phyloP scores from a whole-genome alignment of 2,113 vertebrate species.

The Danio rerio region DNA sequence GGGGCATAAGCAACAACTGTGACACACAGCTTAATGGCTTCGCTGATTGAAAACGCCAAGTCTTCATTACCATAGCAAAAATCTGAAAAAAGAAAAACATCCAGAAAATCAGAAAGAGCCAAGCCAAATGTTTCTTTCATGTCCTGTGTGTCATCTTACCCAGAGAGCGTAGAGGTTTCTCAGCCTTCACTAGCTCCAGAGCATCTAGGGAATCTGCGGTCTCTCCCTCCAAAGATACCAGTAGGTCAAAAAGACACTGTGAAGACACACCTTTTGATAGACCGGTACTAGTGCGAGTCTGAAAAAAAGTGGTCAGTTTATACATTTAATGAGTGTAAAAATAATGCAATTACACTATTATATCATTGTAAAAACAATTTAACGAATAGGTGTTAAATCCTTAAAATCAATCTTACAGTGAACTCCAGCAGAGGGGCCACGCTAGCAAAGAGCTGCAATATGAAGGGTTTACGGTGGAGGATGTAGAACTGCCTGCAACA shows the following conservation, averaged over 20 bases:
- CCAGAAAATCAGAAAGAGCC: not conserved
- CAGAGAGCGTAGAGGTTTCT: conserved; percentile 94
- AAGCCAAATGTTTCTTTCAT: not conserved
- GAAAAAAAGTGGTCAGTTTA: not conserved
- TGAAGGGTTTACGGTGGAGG: conserved; percentile 94
- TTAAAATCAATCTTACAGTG: conserved; percentile 80
- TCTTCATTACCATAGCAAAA: conserved; percentile 99
- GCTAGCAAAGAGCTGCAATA: conserved; percentile 96
- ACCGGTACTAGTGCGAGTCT: conserved; percentile 82
- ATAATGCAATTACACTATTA: not conserved
- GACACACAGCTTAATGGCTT: conserved; percentile 96
- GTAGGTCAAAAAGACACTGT: conserved; percentile 95
- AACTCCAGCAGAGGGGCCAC: conserved; percentile 96
- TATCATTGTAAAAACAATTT: not conserved
- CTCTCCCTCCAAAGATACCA: conserved; percentile 94
- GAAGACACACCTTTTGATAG: conserved; percentile 92
- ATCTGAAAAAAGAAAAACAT: conserved; percentile 74
- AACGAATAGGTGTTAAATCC: not conserved
- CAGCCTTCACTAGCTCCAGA: conserved; percentile 94
- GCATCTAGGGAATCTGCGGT: conserved; percentile 90
- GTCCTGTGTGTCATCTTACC: conserved; percentile 74
- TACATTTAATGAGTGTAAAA: not conserved
- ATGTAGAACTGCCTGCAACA: conserved; percentile 97
- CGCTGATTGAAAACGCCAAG: conserved; percentile 93
- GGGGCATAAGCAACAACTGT: conserved; percentile 97